Evolutionary conservation across 1,140 invertebrate species (phyloP), one percentile per base, ranked within the genome.

Genomic region (Drosophila kikkawai): DNA sequence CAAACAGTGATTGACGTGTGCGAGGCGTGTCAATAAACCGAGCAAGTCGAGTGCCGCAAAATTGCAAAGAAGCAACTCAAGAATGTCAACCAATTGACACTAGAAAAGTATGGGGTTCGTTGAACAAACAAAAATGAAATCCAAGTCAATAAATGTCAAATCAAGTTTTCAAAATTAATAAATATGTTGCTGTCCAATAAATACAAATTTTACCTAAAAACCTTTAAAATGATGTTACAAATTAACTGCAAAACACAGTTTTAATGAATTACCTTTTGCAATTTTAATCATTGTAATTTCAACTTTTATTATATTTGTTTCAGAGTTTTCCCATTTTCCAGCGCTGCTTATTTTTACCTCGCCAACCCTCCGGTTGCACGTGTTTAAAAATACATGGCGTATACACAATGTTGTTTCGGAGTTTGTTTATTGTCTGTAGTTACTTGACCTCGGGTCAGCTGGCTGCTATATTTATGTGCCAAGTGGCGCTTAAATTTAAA

Each of bases 1-100:
- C 75, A 78, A 58, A 60, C 44, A 57, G 34, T 78, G 75, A 77
- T 69, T 78, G 75, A 63, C 75, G 53, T 78, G 75, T 70, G 65
- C 39, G 57, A 36, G 75, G 58, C 57, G 75, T 78, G 75, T 78
- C 75, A 78, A 78, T 78, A 78, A 78, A 78, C 75, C 65, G 45
- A 50, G 56, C 34, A 44, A 78, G 65, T 78, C 75, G 66, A 76
- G 73, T 68, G 75, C 48, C 73, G 56, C 63, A 77, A 77, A 77
- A 77, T 76, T 68, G 63, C 64, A 48, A 60, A 48, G 41, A 56
- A 69, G 37, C 70, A 51, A 37, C 70, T 60, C 67, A 73, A 73
- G 70, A 74, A 73, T 73, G 55, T 45, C 68, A 73, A 45, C 36
- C 53, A 73, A 73, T 51, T 56, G 53, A 22, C 68, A 39, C 7